Percentiles rank a stretch among this genome's conserved stretches.
These are phyloP conservation scores for Mungos mungo DNA, from an alignment of 2,113 vertebrate genomes.

Conservation along the genomic window DNA sequence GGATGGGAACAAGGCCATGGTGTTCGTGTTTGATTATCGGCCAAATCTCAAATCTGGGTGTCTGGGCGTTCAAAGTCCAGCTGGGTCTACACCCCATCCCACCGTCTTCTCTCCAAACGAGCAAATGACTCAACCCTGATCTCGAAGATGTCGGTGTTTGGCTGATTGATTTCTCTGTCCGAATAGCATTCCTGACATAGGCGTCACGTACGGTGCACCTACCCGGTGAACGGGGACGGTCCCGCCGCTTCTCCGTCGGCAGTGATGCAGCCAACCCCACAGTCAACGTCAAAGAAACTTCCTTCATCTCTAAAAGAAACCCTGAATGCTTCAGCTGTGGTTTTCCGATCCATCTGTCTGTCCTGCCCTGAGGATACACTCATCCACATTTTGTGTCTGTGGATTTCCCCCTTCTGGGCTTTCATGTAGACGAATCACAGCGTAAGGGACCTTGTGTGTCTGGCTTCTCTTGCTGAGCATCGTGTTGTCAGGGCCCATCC, in stretches of 20 bases:
- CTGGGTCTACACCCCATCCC: rapidly evolving
- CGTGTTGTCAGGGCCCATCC: not conserved
- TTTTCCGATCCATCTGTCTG: rapidly evolving
- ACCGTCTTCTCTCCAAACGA: rapidly evolving
- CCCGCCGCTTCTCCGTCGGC: rapidly evolving
- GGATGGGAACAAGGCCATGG: rapidly evolving
- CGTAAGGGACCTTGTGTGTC: rapidly evolving
- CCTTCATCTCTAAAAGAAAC: not conserved
- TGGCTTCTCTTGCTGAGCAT: too few relatives aligned
- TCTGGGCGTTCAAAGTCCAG: rapidly evolving
- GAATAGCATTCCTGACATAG: rapidly evolving
- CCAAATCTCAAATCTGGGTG: rapidly evolving
- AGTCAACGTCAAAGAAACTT: rapidly evolving
- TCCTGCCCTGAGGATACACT: not conserved
- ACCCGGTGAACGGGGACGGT: too few relatives aligned
- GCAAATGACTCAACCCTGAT: rapidly evolving
- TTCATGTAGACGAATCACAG: not conserved
- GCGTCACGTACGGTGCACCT: rapidly evolving
- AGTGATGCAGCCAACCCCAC: rapidly evolving
- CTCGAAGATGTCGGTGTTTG: rapidly evolving
- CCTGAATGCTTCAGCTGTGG: rapidly evolving
- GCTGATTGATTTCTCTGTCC: not conserved
- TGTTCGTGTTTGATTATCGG: rapidly evolving
- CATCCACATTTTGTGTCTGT: not conserved
- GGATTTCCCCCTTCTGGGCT: not conserved